Evolutionary conservation across 2,888 invertebrate genomes (phyloP), one percentile per base, ranked within the genome.

Genomic region (Parnassius glacialis): DNA sequence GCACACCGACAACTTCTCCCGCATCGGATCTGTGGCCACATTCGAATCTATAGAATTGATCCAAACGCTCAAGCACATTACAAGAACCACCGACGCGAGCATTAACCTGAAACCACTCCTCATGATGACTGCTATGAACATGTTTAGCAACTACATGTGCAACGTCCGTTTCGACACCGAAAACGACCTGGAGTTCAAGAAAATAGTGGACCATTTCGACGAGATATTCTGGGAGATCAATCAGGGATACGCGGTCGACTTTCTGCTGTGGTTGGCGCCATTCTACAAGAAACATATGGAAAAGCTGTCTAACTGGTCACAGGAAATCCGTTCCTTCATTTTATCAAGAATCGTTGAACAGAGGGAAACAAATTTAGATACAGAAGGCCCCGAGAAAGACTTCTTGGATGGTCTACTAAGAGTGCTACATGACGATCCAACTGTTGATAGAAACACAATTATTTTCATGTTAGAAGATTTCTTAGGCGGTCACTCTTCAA

Each of bases 151-250:
- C 67, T 97, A 97, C 85, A 97, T 97, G 95, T 97, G 97, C 84
- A 95, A 95, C n/a, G 93, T 93, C 0, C 92, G 95, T 2, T 96
- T 96, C 73, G 93, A 94, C 50, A 93, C 95, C 61, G 92, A 94
- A 12, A 75, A 68, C 1, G 96, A 97, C 69, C 62, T 74, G 0
- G 94, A 94, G 16, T 97, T 97, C 85, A 87, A 92, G 55, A 90
- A 92, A 62, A 92, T 95, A 9, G 95, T 96, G 0, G 88, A 94
- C 34, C 93, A 92, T 62, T 97, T 97, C 79, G 97, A 97, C 73
- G 95, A 96, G 71, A 96, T 97, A 57, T 97, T 97, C 87, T 97
- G 96, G 95, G 97, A 97, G 77, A 97, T 97, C 67, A 97, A 97
- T 80, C 96, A 96, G 73, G 97, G 97, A 0, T 97, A 96, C 79